These are phyloP conservation scores for Tetragonula carbonaria DNA, from an alignment of 2,888 invertebrate species.

Conservation along the genomic window DNA sequence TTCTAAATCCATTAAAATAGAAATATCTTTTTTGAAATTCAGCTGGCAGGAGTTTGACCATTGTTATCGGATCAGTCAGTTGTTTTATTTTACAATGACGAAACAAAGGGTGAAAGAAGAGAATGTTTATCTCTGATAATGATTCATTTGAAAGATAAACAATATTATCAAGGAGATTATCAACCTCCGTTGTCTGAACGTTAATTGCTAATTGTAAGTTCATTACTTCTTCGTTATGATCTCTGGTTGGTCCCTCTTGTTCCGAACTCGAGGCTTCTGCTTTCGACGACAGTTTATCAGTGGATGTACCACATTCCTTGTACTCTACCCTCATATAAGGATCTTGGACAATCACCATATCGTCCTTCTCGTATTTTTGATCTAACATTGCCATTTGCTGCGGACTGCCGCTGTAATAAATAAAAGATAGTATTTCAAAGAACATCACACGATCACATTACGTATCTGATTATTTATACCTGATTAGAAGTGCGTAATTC, in stretches of 20 bases:
- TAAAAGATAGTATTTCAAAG: not conserved
- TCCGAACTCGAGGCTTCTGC: slow-evolving; percentile 21
- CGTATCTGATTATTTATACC: slow-evolving; percentile 12
- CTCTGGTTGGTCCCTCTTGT: slow-evolving; percentile 31
- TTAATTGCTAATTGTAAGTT: slow-evolving; percentile 17
- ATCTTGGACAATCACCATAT: slow-evolving; percentile 49
- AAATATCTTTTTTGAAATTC: not conserved
- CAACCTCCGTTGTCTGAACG: too few relatives aligned
- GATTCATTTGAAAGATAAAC: too few relatives aligned
- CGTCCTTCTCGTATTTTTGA: slow-evolving; percentile 46
- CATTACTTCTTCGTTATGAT: slow-evolving; percentile 10
- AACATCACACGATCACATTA: not conserved
- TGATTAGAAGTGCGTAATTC: slow-evolving; percentile 53
- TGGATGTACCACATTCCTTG: slow-evolving; percentile 22
- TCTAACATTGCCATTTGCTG: slow-evolving; percentile 49
- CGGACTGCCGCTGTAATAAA: slow-evolving; percentile 41
- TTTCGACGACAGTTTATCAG: slow-evolving; percentile 23
- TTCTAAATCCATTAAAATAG: not conserved
- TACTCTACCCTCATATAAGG: slow-evolving; percentile 6
- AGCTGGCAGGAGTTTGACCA: too few relatives aligned
- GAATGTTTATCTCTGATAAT: too few relatives aligned
- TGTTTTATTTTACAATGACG: too few relatives aligned
- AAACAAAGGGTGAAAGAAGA: too few relatives aligned
- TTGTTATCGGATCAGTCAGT: too few relatives aligned
- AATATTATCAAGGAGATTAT: too few relatives aligned